Base-by-base conservation (phyloP, 2,888 invertebrate species). In the Chaetoderma sp. region DNA sequence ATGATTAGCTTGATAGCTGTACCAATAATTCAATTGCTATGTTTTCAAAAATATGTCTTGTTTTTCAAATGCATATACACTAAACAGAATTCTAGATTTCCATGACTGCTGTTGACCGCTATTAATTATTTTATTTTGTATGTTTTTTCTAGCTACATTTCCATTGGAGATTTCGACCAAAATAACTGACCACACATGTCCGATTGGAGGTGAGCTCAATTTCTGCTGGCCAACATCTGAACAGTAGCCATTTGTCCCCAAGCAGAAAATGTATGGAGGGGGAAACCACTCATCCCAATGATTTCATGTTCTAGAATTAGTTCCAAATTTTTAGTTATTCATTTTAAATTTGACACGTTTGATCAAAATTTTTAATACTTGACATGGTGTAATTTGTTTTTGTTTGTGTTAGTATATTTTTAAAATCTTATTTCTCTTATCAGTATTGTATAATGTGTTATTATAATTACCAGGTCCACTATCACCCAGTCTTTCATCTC, bases 401-500 rank as follows among this genome's bases (percentile, higher is more conserved):
- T 13, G 39, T 39, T n/a, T 39, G 10, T 39, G 39, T 39, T 39
- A 39, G 39, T 39, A 39, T 47, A 21, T 21, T n/a, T 18, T n/a
- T 47, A n/a, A 8, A 10, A 16, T 16, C 13, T 47, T 47, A 16
- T 8, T 47, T 16, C 47, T 8, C 16, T 47, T 47, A 21, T 21
- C 18, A 16, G 8, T 47, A 13, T 47, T 47, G 47, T 16, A 21
- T 57, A 42, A 27, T 3, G 3, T 5, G 36, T 57, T 42, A 23
- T 4, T 2, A 21, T 36, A 10, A 39, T 8, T 77, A 74, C 13
- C 74, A 78, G 82, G 82, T 55, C 83, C 83, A 10, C 67, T 83
- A 28, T 83, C 83, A 16, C 94, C 93, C 6, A 91, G 91, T 70
- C 88, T 91, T 27, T 89, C 91, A 65, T 90, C 92, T 0, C 89